Base-by-base conservation (phyloP, 2,113 vertebrate genomes). In the Dicaeum eximium region DNA sequence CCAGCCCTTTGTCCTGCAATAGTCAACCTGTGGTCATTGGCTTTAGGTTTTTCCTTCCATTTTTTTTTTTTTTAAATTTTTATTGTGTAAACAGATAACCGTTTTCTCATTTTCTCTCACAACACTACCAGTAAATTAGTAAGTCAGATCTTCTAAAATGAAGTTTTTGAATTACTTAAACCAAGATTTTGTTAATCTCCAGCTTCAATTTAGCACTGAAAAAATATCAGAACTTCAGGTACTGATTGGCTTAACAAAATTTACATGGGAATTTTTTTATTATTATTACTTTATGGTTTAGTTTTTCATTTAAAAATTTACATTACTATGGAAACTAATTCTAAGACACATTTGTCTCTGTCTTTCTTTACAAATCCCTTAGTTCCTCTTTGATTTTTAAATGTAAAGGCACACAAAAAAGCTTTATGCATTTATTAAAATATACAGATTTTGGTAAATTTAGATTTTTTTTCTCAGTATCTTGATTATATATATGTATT, bases 341-440 rank as follows among this genome's bases (percentile, higher is more conserved):
- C 50, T 79, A 85, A 96, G 90, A 97, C 92, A 96, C 44, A 80
- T 95, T 92, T 94, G 17, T 90, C 91, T 97, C 87, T 69, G 69
- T 40, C 54, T 95, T 91, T 88, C 80, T 96, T 97, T 95, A 97
- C 94, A 95, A 97, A 92, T 84, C 44, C 60, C 48, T 86, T 47
- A 27, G 20, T 50, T 95, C 42, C 16, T 83, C 42, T 72, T 80
- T 53, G 67, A 74, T 65, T 83, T 93, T 97, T 87, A 73, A 97
- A 98, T 96, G 94, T 97, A 96, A 98, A 98, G 96, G 97, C 98
- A 98, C 98, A 98, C 98, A 97, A 96, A 92, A 98, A 98, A 98
- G 97, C 97, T 98, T 98, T 98, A 98, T 97, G 96, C 97, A 95
- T 98, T 98, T 98, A 98, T 98, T 98, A 98, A 98, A 98, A 98